Evolutionary conservation across 2,797 vertebrate species (phyloP).

Genomic region (Sebastes taczanowskii): DNA sequence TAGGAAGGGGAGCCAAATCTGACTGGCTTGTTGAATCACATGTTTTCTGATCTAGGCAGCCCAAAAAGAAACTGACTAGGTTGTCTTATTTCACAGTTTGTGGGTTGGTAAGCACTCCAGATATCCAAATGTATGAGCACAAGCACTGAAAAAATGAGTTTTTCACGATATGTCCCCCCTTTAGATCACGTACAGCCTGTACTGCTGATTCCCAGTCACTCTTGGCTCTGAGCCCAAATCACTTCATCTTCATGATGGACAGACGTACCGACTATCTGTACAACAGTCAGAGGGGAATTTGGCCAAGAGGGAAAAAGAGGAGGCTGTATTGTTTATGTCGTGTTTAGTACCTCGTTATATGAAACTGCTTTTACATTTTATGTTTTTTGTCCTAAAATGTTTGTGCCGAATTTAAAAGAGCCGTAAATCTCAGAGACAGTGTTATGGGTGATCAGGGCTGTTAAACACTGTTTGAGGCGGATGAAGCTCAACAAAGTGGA

Average conservation of each 20-base stretch:
- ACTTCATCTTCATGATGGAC: slow-evolving; percentile 61
- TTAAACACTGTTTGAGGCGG: slow-evolving; percentile 30
- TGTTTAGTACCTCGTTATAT: slow-evolving; percentile 46
- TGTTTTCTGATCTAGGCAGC: too few species aligned
- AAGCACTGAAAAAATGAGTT: background rate
- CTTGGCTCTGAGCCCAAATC: slow-evolving; percentile 59
- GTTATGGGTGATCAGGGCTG: slow-evolving; percentile 41
- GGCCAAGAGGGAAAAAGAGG: background rate
- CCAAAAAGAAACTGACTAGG: too few species aligned
- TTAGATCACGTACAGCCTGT: slow-evolving; percentile 14
- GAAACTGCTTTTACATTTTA: slow-evolving; percentile 47
- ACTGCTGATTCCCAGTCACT: slow-evolving; percentile 29
- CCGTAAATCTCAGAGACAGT: slow-evolving; percentile 48
- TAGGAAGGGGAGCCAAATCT: too few species aligned
- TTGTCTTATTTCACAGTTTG: too few species aligned
- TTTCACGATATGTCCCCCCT: background rate
- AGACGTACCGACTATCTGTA: slow-evolving; percentile 39
- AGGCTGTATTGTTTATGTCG: slow-evolving; percentile 38
- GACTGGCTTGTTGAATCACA: too few species aligned
- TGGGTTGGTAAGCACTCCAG: too few species aligned
- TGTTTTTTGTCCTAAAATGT: slow-evolving; percentile 53
- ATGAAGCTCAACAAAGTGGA: slow-evolving; percentile 16
- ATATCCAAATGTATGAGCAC: fast-evolving
- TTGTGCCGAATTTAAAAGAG: slow-evolving; percentile 46
- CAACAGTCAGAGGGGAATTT: background rate